Evolutionary conservation across 30 jellyfish, hydroid and myxozoan genomes (phyloP), one percentile per base, ranked within the genome.

Genomic region (Aurelia sp.): DNA sequence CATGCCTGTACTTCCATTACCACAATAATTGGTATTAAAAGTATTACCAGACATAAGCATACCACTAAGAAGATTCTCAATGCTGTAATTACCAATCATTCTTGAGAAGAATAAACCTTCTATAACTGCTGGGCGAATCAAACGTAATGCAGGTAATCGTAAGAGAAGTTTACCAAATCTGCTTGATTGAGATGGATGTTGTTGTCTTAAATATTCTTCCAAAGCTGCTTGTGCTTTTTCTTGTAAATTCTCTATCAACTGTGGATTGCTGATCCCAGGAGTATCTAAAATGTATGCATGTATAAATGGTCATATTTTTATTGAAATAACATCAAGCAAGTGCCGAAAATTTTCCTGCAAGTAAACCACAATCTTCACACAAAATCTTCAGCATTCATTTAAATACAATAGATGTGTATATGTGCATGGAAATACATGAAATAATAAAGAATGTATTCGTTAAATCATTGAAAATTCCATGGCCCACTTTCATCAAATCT

Each of bases 141-240:
- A 84, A 8, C 97, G 80, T 60, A 95, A 64, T 22, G 99, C 99
- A 4, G 99, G 99, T 64, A 95, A 75, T 16, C 99, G 91, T 6
- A 95, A 88, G 16, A 95, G 86, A 27, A 95, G 90, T 80, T 95
- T 95, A 33, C 99, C 99, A 76, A 89, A 95, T 47, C 99, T 79
- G 44, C 86, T 89, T 0, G 91, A 38, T 51, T 89, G 97, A 40
- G 88, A 90, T 24, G 97, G 94, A 72, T 86, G 96, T 47, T 93
- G 97, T 82, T 95, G 99, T 31, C 99, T 79, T 5, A 95, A 83
- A 62, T 95, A 95, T 41, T 95, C 99, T 60, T 95, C 99, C 10
- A 95, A 78, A 27, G 97, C 99, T 1, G 97, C 88, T 81, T 95
- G 99, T 3, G 99, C 99, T 77, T 95, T 95, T 63, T 95, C 99